phyloP scores from a whole-genome alignment of 2,888 invertebrate species.

The Asteroscopus sphinx region DNA sequence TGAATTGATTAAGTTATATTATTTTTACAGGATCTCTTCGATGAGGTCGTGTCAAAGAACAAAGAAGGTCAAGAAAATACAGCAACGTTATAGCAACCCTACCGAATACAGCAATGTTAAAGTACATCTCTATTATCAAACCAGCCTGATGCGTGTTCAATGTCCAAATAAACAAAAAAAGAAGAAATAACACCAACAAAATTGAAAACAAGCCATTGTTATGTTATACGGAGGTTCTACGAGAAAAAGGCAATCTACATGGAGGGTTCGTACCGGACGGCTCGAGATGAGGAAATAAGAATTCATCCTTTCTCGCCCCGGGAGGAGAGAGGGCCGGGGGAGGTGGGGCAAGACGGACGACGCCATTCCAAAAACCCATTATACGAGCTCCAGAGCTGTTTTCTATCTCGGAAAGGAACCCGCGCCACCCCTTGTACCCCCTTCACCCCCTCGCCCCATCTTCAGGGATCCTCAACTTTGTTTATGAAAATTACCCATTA shows the following conservation, averaged over 20 bases:
- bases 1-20: background rate
- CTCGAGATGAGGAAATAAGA: constrained; percentile 89
- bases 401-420: constrained; percentile 89
- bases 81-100: background rate
- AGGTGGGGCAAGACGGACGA: constrained; percentile 90
- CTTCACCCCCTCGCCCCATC: constrained; percentile 68
- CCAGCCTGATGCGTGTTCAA: constrained; percentile 21
- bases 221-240: constrained; percentile 87
- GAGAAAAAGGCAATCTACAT: constrained; percentile 89
- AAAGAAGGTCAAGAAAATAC: background rate
- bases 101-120: background rate
- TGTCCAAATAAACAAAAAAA: constrained; percentile 60
- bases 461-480: constrained; percentile 87
- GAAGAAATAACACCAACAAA: constrained; percentile 80
- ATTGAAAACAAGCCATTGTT: constrained; percentile 89
- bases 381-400: constrained; percentile 92
- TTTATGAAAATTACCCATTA: constrained; percentile 90
- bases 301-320: constrained; percentile 89
- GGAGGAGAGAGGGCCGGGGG: constrained; percentile 67
- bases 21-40: constrained; percentile 12
- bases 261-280: constrained; percentile 88
- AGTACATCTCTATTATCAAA: constrained; percentile 26
- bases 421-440: constrained; percentile 65
- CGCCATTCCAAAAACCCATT: constrained; percentile 93
- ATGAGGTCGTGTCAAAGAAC: background rate